Evolutionary conservation across 2,888 invertebrate species (phyloP), one percentile per base, ranked within the genome.

Genomic region (Folsomia manolachei): DNA sequence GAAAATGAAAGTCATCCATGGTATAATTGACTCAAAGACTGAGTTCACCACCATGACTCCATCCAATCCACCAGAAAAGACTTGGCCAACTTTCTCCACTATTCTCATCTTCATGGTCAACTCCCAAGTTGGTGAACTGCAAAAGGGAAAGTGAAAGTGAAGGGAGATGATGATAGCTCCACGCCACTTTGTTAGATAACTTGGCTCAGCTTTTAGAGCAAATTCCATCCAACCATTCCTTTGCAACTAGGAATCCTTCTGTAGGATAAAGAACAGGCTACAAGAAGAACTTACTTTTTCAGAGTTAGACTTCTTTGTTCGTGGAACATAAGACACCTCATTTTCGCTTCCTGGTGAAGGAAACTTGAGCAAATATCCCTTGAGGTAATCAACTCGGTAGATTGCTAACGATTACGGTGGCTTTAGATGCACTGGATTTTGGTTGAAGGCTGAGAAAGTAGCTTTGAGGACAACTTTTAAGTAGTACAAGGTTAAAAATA

Each of bases 1-100:
- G 63, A 25, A 39, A 39, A 1, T 53, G 63, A 53, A 68, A 52
- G 63, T 60, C 66, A 66, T 27, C 52, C 51, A 60, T 51, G 27
- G 69, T 19, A 56, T 56, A 18, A 21, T 56, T 56, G 56, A 56
- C 56, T 56, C 56, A 56, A 56, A 56, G 56, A 56, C 9, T 21
- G 56, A 56, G 56, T n/a, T 56, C 56, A 56, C 18, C 7, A 39
- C 39, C 39, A 9, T 9, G 39, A 39, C 39, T 39, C 39, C 14
- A 4, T 9, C 39, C 39, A 39, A 39, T 14, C 14, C 14, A 9
- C 39, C 39, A 14, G n/a, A n/a, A n/a, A n/a, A n/a, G n/a, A n/a
- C n/a, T n/a, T n/a, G n/a, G n/a, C n/a, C n/a, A n/a, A n/a, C n/a
- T n/a, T n/a, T n/a, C n/a, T n/a, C n/a, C n/a, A n/a, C n/a, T n/a